phyloP scores from a whole-genome alignment of 2,797 vertebrate genomes.

The Myotis planiceps region DNA sequence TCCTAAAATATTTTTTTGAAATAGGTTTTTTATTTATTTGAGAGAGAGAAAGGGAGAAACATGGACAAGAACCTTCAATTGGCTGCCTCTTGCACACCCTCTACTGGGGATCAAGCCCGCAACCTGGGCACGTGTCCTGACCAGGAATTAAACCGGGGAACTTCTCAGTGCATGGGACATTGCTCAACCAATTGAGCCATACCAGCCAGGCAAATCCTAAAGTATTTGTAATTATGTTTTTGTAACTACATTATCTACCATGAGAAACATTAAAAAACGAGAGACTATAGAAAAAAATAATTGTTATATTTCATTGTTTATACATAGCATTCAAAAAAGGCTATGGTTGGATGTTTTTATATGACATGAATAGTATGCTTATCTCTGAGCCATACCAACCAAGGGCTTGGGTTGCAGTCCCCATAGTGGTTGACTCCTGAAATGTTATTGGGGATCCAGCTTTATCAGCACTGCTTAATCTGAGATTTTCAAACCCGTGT shows the following conservation, averaged over 20 bases:
- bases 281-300: neutral
- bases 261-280: conserved; percentile 24
- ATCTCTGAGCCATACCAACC: neutral
- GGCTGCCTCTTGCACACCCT: neutral
- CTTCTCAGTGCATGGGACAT: neutral
- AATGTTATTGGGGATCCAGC: neutral
- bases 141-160: neutral
- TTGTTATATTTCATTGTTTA: neutral
- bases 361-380: neutral
- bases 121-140: neutral
- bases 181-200: neutral
- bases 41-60: neutral
- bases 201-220: neutral
- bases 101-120: neutral
- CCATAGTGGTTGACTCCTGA: neutral
- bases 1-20: neutral
- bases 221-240: conserved; percentile 16
- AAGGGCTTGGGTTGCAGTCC: neutral
- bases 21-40: neutral
- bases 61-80: neutral
- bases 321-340: neutral
- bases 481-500: neutral
- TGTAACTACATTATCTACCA: neutral
- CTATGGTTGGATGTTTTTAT: neutral
- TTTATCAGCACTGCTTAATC: neutral